These are phyloP conservation scores for Melieria picta DNA, from an alignment of 2,888 invertebrate species.

Conservation along the genomic window DNA sequence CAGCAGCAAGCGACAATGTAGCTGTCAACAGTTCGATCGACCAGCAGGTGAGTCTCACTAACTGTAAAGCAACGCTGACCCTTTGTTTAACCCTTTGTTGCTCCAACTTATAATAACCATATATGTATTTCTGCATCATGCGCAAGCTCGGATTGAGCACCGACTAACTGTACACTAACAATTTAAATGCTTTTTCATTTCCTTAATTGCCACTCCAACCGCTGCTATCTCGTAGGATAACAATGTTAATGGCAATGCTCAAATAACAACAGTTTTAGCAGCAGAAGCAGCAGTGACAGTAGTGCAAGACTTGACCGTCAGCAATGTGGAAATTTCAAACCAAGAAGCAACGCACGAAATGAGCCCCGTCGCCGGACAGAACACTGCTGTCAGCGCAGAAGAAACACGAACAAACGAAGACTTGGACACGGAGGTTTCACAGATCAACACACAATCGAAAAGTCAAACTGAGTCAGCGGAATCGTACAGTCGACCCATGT, in stretches of 20 bases:
- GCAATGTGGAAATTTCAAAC: no score
- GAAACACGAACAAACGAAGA: conserved; percentile 64
- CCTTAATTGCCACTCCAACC: conserved; percentile 7
- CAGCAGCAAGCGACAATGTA: conserved; percentile 35
- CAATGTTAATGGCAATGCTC: conserved; percentile 52
- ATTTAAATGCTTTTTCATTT: conserved; percentile 20
- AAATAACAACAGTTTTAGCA: conserved; percentile 23
- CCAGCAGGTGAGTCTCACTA: conserved; percentile 43
- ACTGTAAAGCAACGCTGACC: background rate
- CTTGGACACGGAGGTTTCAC: conserved; percentile 66
- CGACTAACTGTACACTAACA: background rate
- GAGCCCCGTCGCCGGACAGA: conserved; percentile 26
- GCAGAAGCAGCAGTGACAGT: conserved; percentile 35
- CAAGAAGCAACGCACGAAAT: conserved; percentile 9
- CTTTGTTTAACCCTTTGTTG: background rate
- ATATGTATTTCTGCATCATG: background rate
- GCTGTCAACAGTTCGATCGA: conserved; percentile 40
- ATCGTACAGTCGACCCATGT: conserved; percentile 66
- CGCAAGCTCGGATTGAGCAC: background rate
- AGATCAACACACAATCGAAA: conserved; percentile 66
- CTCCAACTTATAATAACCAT: background rate
- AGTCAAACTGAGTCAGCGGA: conserved; percentile 62
- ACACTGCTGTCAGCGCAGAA: conserved; percentile 48
- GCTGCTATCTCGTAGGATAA: conserved; percentile 44
- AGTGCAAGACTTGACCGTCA: conserved; percentile 32